Evolutionary conservation across 2,113 vertebrate species (phyloP), one percentile per base, ranked within the genome.

Genomic region (Gnathonemus echidnorhynchus): DNA sequence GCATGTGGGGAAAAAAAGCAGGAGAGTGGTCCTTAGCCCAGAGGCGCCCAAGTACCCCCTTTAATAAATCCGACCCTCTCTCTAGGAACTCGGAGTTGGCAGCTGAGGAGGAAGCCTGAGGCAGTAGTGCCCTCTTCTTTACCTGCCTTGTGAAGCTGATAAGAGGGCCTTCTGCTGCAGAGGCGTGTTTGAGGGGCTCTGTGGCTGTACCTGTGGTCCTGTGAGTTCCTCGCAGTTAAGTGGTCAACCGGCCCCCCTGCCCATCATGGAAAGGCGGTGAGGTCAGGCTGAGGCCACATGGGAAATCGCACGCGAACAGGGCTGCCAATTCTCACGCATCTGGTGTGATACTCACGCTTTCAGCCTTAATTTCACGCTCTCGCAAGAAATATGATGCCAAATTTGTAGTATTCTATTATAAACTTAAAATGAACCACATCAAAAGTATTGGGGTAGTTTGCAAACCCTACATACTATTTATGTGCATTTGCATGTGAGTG

Each of bases 151-250:
- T 50, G 31, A 80, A 39, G 24, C 48, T 86, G 84, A 86, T 86
- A 49, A 86, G 84, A 49, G 84, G n/a, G 48, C 4, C 84, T 49
- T 86, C 9, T 86, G 84, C 50, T 50, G 84, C 84, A 86, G 84
- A 17, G n/a, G 21, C 42, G 27, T 27, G 24, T 46, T 27, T 88
- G 87, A 19, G 87, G 52, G 56, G 53, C 50, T 58, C 31, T 45
- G 39, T 24, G 56, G 53, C 21, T 46, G 21, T n/a, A 48, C 31
- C 24, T 58, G 86, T 53, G 50, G 27, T 17, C 17, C 50, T 56
- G 50, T 8, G 31, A 27, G 31, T 10, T 27, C 21, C 46, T 50
- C 10, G n/a, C n/a, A 50, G 84, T 27, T 49, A 48, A n/a, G 48
- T 49, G 46, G 24, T 50, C 42, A 48, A 86, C 46, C 15, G n/a